phyloP scores from a whole-genome alignment of 2,888 invertebrate genomes.

The Ethmia dodecea region DNA sequence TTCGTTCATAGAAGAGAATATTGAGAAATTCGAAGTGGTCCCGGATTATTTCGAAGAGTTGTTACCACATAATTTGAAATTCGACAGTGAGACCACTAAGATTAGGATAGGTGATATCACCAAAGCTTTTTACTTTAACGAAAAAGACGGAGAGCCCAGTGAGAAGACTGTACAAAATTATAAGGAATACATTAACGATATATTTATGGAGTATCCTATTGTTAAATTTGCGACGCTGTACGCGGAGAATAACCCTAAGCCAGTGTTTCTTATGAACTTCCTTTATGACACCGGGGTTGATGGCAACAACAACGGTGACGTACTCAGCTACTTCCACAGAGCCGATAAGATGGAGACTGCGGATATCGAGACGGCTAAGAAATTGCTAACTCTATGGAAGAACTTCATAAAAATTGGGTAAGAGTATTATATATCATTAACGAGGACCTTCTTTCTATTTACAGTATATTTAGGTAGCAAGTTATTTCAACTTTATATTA shows the following conservation, averaged over 20 bases:
- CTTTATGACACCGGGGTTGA: conserved; percentile 15
- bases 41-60: conserved; percentile 41
- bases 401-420: conserved; percentile 60
- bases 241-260: conserved; percentile 32
- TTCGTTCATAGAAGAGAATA: conserved; percentile 26
- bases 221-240: conserved; percentile 45
- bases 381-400: conserved; percentile 36
- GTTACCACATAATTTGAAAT: conserved; percentile 51
- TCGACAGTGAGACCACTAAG: conserved; percentile 30
- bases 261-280: conserved; percentile 52
- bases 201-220: conserved; percentile 48
- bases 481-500: too few relatives aligned
- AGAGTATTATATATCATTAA: too few relatives aligned
- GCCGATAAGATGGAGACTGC: conserved; percentile 21
- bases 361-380: conserved; percentile 29
- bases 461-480: too few relatives aligned
- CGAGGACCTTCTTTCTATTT: too few relatives aligned
- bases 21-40: conserved; percentile 26
- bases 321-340: conserved; percentile 38
- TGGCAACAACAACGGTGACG: not conserved
- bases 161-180: conserved; percentile 30
- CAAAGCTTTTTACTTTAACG: conserved; percentile 50
- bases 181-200: conserved; percentile 48
- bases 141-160: conserved; percentile 24
- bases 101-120: conserved; percentile 40